A percentile compares a stretch with the other conserved stretches of the same genome.
These are phyloP conservation scores for Caenorhabditis brenneri DNA, from an alignment of 1,140 invertebrate genomes.

Conservation along the genomic window DNA sequence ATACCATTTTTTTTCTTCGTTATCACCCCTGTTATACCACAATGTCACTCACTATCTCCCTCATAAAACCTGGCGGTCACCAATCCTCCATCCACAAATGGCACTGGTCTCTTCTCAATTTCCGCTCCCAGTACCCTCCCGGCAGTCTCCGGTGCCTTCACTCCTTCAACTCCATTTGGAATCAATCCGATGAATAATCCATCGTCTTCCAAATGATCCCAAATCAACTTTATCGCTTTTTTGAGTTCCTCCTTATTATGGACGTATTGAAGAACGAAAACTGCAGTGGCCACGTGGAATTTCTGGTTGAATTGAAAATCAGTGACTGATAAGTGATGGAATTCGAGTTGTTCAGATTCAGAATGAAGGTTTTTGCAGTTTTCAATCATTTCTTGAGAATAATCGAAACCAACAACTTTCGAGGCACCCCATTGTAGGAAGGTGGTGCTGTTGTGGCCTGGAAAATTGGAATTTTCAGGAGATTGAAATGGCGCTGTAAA, in stretches of 20 bases:
- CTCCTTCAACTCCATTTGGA: background rate
- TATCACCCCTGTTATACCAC: too few species aligned
- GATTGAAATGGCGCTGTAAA: too few species aligned
- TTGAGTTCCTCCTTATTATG: background rate
- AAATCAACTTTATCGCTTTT: background rate
- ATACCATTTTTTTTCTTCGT: too few species aligned
- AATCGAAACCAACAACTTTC: background rate
- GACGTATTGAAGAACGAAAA: background rate
- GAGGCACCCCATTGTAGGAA: background rate
- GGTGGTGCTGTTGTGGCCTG: background rate
- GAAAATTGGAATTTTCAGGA: too few species aligned
- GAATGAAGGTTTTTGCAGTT: background rate
- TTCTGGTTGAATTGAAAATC: background rate
- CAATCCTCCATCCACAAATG: background rate
- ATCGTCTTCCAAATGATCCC: background rate
- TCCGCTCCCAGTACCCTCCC: background rate
- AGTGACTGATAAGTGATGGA: background rate
- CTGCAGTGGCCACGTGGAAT: background rate
- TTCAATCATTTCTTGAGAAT: background rate
- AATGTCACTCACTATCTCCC: background rate
- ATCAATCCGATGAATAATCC: background rate
- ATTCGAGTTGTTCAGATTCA: background rate
- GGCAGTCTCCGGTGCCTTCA: background rate
- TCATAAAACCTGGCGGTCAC: background rate
- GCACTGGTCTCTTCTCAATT: background rate